Evolutionary conservation across 2,113 vertebrate species (phyloP).

Genomic region (Melanerpes formicivorus): DNA sequence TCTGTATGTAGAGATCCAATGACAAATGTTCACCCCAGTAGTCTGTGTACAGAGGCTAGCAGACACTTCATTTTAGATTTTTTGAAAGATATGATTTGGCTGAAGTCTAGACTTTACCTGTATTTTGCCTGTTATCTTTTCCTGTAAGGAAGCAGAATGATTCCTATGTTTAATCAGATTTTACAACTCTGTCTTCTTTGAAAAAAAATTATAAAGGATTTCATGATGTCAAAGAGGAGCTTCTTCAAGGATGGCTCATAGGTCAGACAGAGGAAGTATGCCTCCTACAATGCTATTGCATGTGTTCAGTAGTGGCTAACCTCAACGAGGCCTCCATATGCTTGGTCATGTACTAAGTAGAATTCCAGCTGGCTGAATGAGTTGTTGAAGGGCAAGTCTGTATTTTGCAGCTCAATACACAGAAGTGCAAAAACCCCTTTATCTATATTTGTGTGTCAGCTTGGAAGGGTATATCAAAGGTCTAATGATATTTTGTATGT

Average conservation of each 20-base stretch:
- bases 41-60: background rate
- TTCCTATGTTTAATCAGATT: background rate
- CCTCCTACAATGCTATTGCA: background rate
- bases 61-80: background rate
- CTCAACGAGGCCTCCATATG: background rate
- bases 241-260: background rate
- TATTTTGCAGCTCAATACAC: background rate
- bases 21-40: background rate
- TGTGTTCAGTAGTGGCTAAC: background rate
- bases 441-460: background rate
- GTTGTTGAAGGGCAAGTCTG: slow-evolving; percentile 14
- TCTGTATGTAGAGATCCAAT: background rate
- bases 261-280: background rate
- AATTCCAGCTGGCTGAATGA: slow-evolving; percentile 5
- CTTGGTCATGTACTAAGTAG: background rate
- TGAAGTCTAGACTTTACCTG: background rate
- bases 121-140: background rate
- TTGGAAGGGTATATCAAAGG: background rate
- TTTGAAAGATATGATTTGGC: background rate
- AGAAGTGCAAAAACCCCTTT: background rate
- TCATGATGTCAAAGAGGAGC: background rate
- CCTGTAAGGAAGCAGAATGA: background rate
- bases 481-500: background rate
- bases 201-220: background rate
- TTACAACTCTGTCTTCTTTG: background rate